Evolutionary conservation across 2,888 invertebrate genomes (phyloP).

Genomic region (Xylota segnis): DNA sequence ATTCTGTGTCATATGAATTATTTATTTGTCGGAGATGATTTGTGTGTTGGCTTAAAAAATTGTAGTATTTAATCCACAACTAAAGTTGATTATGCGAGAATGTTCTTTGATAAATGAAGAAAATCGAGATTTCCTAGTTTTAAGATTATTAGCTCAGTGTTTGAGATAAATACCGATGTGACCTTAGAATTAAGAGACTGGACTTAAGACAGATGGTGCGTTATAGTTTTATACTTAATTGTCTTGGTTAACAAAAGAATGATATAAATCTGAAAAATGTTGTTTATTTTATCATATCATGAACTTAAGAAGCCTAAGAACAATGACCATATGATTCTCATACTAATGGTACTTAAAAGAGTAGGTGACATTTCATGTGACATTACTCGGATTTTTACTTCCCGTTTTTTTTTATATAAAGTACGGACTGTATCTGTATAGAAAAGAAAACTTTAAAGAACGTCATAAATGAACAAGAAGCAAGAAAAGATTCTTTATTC

Average conservation of each 20-base stretch:
- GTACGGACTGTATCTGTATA: too few species aligned
- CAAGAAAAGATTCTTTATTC: too few species aligned
- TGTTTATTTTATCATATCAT: too few species aligned
- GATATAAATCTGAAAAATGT: too few species aligned
- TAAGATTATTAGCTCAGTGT: neutral
- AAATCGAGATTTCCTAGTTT: slow-evolving; percentile 8
- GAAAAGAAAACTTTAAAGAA: too few species aligned
- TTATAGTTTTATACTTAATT: neutral
- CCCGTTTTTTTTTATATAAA: too few species aligned
- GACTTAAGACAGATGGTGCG: neutral
- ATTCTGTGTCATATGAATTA: neutral
- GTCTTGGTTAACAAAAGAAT: slow-evolving; percentile 14
- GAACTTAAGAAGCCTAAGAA: too few species aligned
- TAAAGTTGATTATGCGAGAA: slow-evolving; percentile 2
- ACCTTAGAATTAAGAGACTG: slow-evolving; percentile 14
- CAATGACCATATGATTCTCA: too few species aligned
- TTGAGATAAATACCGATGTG: slow-evolving; percentile 17
- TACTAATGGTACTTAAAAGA: too few species aligned
- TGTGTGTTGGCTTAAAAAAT: neutral
- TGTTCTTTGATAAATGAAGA: slow-evolving; percentile 8
- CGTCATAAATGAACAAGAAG: too few species aligned
- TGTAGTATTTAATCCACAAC: neutral
- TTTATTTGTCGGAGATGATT: neutral
- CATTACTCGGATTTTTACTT: too few species aligned
- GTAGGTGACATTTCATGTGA: too few species aligned